Percentiles rank a stretch among this genome's conserved stretches.
Evolutionary conservation across 2,797 vertebrate species (phyloP).

Genomic region (Bryconaethiops microstoma): DNA sequence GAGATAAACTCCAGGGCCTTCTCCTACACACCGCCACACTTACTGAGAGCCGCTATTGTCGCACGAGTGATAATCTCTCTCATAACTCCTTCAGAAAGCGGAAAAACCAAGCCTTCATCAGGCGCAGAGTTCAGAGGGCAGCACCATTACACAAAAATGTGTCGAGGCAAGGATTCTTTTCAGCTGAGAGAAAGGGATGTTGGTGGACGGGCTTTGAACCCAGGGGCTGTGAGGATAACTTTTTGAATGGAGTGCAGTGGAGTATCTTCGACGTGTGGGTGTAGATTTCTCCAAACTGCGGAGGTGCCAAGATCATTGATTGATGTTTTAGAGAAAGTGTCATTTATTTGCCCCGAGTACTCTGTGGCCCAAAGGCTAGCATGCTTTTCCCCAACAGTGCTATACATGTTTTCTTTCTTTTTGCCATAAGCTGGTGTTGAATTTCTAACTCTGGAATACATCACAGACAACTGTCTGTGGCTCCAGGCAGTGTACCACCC

Average conservation of each 20-base stretch:
- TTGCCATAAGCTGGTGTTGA: slow-evolving; percentile 2
- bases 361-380: background rate
- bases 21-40: slow-evolving; percentile 44
- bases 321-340: background rate
- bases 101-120: slow-evolving; percentile 35
- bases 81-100: slow-evolving; percentile 34
- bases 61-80: slow-evolving; percentile 36
- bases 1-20: slow-evolving; percentile 49
- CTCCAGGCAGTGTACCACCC: background rate
- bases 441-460: background rate
- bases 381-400: background rate
- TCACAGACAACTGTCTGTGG: background rate
- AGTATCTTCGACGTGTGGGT: background rate
- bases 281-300: slow-evolving; percentile 16
- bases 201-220: slow-evolving; percentile 31
- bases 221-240: slow-evolving; percentile 2
- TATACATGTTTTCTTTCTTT: background rate
- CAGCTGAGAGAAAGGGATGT: slow-evolving; percentile 41
- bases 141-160: slow-evolving; percentile 53
- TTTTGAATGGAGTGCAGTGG: slow-evolving; percentile 31
- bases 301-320: background rate
- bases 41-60: slow-evolving; percentile 57
- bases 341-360: background rate
- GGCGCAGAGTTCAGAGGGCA: slow-evolving; percentile 44
- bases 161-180: slow-evolving; percentile 49